Conservation (phyloP, 2,113 vertebrate species). For the Archocentrus centrarchus region DNA sequence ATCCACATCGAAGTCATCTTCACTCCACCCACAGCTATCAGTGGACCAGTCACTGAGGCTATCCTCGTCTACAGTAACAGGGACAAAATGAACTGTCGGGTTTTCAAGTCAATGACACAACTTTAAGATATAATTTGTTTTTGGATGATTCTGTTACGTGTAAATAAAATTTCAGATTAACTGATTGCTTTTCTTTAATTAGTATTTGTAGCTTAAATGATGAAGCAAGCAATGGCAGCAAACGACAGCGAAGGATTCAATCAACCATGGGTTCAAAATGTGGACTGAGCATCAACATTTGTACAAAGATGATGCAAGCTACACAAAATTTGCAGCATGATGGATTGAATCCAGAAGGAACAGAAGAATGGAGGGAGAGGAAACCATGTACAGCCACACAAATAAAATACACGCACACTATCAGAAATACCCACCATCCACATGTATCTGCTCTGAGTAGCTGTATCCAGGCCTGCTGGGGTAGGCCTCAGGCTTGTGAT, state of each 20-base stretch:
- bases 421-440: conserved; percentile 80
- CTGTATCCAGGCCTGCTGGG: conserved; percentile 82
- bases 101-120: neutral
- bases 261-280: conserved; percentile 29
- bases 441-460: conserved; percentile 85
- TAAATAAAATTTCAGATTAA: neutral
- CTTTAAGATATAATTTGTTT: neutral
- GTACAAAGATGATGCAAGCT: neutral
- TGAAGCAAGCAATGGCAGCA: conserved; percentile 62
- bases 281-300: neutral
- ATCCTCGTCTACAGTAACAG: conserved; percentile 86
- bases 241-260: conserved; percentile 59
- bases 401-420: conserved; percentile 26
- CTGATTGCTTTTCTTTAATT: neutral
- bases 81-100: neutral
- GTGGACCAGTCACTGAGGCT: conserved; percentile 91
- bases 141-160: neutral
- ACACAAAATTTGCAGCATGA: conserved; percentile 27
- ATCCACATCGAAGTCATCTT: conserved; percentile 89
- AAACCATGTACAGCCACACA: conserved; percentile 41
- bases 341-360: conserved; percentile 63
- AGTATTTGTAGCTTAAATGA: conserved; percentile 11
- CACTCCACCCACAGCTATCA: conserved; percentile 95
- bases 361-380: conserved; percentile 40
- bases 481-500: conserved; percentile 81